Conservation (phyloP, 2,797 vertebrate species). For the Brachyalestes nurse region DNA sequence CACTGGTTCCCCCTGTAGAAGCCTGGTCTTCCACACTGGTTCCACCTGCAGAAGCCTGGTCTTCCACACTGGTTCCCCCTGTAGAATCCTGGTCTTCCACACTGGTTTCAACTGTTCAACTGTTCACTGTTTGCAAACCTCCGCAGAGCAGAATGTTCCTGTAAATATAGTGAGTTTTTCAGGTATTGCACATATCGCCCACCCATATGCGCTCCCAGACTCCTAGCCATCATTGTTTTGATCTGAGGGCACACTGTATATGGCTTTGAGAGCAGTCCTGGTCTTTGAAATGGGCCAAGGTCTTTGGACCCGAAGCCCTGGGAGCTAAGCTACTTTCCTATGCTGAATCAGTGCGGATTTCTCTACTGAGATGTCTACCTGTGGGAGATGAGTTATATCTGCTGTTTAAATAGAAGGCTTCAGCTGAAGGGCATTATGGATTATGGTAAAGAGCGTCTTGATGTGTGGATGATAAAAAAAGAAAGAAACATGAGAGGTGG, state of each 20-base stretch:
- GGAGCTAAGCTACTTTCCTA: conserved; percentile 23
- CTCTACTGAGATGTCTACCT: conserved; percentile 6
- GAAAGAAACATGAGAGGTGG: conserved; percentile 12
- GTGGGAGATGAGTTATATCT: conserved; percentile 41
- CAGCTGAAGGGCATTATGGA: conserved; percentile 45
- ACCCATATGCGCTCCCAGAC: background rate
- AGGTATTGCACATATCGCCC: background rate
- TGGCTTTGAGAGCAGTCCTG: conserved; percentile 16
- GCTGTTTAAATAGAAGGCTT: conserved; percentile 25
- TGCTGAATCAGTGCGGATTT: conserved; percentile 10
- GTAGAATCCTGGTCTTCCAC: no score
- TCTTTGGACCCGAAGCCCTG: background rate
- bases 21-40: no score
- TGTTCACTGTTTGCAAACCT: no score
- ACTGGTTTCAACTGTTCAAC: no score
- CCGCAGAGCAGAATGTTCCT: no score
- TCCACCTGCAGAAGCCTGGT: no score
- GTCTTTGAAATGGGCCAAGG: conserved; percentile 6
- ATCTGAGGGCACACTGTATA: background rate
- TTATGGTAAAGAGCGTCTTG: conserved; percentile 47
- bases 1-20: no score
- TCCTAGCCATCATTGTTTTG: background rate
- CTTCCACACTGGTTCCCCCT: no score
- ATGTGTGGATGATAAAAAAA: conserved; percentile 28
- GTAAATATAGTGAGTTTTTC: no score